phyloP scores from a whole-genome alignment of 2,113 vertebrate species.

The Tyrannus savana region DNA sequence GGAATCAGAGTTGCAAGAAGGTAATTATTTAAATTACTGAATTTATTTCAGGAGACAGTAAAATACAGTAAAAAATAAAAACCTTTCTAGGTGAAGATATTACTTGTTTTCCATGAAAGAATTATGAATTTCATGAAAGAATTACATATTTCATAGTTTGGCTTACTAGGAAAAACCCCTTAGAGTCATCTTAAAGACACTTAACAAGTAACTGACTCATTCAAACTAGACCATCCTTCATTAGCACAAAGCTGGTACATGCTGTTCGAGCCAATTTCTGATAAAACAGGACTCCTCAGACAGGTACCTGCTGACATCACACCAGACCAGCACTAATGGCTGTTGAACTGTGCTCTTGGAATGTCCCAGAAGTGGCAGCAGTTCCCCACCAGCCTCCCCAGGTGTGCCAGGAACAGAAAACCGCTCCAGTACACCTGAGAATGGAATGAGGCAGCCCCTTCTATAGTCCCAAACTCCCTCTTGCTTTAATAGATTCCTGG shows the following conservation, averaged over 20 bases:
- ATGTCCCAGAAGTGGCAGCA: fast-evolving
- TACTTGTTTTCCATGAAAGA: not conserved
- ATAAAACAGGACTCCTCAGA: not conserved
- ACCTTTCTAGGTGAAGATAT: not conserved
- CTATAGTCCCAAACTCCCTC: not conserved
- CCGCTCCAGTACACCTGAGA: not conserved
- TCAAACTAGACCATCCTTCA: not conserved
- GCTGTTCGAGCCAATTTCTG: not conserved
- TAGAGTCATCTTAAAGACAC: not conserved
- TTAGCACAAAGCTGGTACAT: not conserved
- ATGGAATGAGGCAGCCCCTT: not conserved
- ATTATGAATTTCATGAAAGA: not conserved
- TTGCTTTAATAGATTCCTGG: not conserved
- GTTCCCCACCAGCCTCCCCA: not conserved
- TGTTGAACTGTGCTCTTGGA: not conserved
- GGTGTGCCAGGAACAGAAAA: not conserved
- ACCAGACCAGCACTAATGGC: not conserved
- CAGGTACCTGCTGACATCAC: not conserved
- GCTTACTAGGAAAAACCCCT: not conserved
- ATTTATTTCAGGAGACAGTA: not conserved
- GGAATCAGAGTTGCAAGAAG: not conserved
- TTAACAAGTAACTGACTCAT: not conserved
- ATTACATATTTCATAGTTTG: not conserved
- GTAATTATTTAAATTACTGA: not conserved
- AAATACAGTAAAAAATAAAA: not conserved